A percentile compares a stretch with the other conserved stretches of the same genome.
These are phyloP conservation scores for Pantherophis alleghaniensis DNA, from an alignment of 2,797 vertebrate species.

Conservation along the genomic window DNA sequence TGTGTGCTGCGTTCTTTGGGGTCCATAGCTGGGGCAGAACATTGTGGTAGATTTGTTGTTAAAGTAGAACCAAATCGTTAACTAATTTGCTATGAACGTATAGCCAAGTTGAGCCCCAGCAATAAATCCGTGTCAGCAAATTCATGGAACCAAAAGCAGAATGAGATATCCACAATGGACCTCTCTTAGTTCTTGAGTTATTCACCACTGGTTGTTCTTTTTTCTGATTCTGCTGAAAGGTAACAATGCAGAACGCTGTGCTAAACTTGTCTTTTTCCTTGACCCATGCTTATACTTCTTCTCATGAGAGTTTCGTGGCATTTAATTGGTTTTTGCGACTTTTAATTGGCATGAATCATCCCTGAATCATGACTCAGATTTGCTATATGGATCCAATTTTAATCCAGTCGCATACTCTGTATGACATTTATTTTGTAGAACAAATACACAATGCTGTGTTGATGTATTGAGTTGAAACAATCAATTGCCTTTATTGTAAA, in stretches of 20 bases:
- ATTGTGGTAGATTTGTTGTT: background rate
- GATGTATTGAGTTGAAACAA: constrained; percentile 46
- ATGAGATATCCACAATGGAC: background rate
- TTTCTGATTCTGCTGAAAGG: constrained; percentile 67
- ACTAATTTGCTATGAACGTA: background rate
- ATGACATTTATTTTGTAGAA: constrained; percentile 34
- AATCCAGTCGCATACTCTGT: constrained; percentile 56
- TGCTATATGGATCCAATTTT: constrained; percentile 59
- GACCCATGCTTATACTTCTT: constrained; percentile 35
- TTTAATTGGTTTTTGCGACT: constrained; percentile 46
- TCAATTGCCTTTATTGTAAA: constrained; percentile 5
- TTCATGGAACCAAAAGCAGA: background rate
- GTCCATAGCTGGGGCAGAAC: too few relatives aligned
- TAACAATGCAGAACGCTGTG: constrained; percentile 34
- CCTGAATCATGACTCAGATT: constrained; percentile 71
- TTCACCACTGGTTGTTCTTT: constrained; percentile 58
- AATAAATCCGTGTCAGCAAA: background rate
- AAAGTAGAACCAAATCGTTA: background rate
- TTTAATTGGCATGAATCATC: constrained; percentile 74
- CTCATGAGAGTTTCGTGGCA: constrained; percentile 60
- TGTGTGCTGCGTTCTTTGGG: too few relatives aligned
- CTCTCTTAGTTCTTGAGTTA: constrained; percentile 28
- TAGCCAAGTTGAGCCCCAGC: background rate
- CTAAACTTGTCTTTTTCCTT: constrained; percentile 33
- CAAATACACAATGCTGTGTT: constrained; percentile 41